These are phyloP conservation scores for Lacanobia oleracea DNA, from an alignment of 2,888 invertebrate genomes.

Conservation along the genomic window DNA sequence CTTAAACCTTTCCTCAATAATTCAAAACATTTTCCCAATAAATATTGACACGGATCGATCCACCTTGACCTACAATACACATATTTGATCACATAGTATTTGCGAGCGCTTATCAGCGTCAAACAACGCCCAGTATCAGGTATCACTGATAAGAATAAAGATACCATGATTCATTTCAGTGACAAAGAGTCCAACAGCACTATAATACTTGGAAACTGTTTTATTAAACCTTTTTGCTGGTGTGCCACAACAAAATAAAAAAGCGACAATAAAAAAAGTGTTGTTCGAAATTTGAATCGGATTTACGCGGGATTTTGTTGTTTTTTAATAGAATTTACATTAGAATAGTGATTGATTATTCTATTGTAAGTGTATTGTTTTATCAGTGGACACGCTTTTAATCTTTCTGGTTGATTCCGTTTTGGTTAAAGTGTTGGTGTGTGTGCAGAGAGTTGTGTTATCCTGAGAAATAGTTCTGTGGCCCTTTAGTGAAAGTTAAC, in stretches of 20 bases:
- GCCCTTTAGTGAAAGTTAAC: not conserved
- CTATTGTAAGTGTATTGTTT: slow-evolving; percentile 1
- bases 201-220: slow-evolving; percentile 34
- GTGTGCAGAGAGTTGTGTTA: not conserved
- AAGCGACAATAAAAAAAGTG: not conserved
- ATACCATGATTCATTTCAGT: slow-evolving; percentile 71
- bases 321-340: not conserved
- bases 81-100: slow-evolving; percentile 67
- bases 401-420: slow-evolving; percentile 12
- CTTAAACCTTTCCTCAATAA: slow-evolving; percentile 7
- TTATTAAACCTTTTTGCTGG: slow-evolving; percentile 5
- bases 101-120: slow-evolving; percentile 69
- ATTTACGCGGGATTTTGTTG: not conserved
- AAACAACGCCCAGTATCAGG: slow-evolving; percentile 81
- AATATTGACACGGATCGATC: slow-evolving; percentile 47
- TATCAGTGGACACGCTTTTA: slow-evolving; percentile 31
- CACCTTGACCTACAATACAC: slow-evolving; percentile 76
- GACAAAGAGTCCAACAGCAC: slow-evolving; percentile 53
- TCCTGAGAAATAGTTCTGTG: slow-evolving; percentile 14
- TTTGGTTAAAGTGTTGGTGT: not conserved
- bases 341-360: slow-evolving; percentile 9
- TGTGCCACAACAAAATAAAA: not conserved
- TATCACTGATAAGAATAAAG: slow-evolving; percentile 75
- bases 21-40: slow-evolving; percentile 30
- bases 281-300: not conserved